These are phyloP conservation scores for Lasiurus borealis DNA, from an alignment of 2,113 vertebrate genomes.

Conservation along the genomic window DNA sequence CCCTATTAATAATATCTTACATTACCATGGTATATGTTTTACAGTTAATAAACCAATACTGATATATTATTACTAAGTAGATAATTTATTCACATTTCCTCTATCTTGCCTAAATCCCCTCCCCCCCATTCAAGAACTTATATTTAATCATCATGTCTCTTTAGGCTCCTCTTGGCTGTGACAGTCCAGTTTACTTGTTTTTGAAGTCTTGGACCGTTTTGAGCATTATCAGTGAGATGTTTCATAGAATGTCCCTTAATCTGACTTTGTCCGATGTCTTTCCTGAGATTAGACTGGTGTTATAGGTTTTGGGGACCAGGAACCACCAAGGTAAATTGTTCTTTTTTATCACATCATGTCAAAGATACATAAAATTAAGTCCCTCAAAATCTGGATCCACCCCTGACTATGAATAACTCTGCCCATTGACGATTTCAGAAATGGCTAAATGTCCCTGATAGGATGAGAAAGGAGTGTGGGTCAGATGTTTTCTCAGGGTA, in stretches of 20 bases:
- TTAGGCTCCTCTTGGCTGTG: not conserved
- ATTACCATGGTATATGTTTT: not conserved
- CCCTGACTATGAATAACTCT: not conserved
- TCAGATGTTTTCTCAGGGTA: not conserved
- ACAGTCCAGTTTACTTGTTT: not conserved
- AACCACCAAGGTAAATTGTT: not conserved
- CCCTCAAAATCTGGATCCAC: not conserved
- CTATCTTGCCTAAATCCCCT: not conserved
- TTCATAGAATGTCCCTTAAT: not conserved
- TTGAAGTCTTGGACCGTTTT: not conserved
- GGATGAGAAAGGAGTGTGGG: too few species aligned
- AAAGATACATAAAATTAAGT: not conserved
- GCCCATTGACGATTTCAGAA: not conserved
- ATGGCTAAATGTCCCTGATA: not conserved
- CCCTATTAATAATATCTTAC: not conserved
- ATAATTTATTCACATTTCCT: not conserved
- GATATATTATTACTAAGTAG: not conserved
- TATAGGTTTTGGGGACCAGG: not conserved
- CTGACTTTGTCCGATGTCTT: not conserved
- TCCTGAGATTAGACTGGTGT: not conserved
- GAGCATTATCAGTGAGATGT: not conserved
- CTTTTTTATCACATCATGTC: not conserved
- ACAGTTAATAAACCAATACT: not conserved
- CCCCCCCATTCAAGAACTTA: not conserved
- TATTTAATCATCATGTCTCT: not conserved